Conservation (phyloP, 2,113 vertebrate species). For the Nanorana parkeri region DNA sequence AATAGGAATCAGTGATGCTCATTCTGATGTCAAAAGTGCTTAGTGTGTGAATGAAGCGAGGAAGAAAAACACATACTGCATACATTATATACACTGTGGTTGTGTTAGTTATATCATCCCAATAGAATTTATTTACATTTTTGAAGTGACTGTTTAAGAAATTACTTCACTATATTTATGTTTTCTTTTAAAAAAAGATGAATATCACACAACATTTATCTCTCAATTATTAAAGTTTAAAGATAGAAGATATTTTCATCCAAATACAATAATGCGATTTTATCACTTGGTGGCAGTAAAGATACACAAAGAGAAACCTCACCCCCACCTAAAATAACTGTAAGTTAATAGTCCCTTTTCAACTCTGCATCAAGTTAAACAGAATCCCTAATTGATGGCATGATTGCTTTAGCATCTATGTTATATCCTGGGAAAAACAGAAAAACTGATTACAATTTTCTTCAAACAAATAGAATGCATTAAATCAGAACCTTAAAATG, state of each 20-base stretch:
- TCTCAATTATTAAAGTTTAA: background rate
- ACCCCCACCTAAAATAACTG: background rate
- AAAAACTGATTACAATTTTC: constrained; percentile 68
- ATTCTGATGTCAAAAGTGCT: too few species aligned
- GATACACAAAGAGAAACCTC: constrained; percentile 65
- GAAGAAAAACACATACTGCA: too few species aligned
- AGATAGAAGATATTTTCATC: background rate
- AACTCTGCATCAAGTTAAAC: constrained; percentile 62
- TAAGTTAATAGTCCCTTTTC: constrained; percentile 30
- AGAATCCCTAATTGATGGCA: constrained; percentile 71
- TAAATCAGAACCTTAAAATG: constrained; percentile 61
- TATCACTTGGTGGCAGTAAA: constrained; percentile 93
- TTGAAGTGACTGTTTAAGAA: too few species aligned
- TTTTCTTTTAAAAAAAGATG: too few species aligned
- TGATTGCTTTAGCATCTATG: constrained; percentile 71
- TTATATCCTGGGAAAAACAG: constrained; percentile 69
- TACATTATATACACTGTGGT: too few species aligned
- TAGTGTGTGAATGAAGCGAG: too few species aligned
- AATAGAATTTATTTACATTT: too few species aligned
- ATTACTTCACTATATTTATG: too few species aligned
- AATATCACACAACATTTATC: background rate
- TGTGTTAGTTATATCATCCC: too few species aligned
- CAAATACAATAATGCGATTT: constrained; percentile 23
- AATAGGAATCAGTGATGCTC: too few species aligned
- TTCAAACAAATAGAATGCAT: constrained; percentile 63